Conservation (phyloP, 2,797 vertebrate species). For the Lophius americanus region DNA sequence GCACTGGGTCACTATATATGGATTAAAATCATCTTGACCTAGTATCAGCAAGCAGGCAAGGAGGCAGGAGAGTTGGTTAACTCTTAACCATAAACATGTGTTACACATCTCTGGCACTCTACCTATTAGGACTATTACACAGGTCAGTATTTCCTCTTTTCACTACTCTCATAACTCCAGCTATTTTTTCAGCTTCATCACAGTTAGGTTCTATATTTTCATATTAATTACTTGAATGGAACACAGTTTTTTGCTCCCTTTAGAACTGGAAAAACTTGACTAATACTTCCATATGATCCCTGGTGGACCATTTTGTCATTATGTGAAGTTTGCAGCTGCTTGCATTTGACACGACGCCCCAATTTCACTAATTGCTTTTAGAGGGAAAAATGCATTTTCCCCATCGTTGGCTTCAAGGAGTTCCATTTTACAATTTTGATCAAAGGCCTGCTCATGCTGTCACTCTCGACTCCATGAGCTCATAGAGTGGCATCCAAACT, state of each 20-base stretch:
- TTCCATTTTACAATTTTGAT: constrained; percentile 63
- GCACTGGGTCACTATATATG: constrained; percentile 24
- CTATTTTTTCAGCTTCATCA: not conserved
- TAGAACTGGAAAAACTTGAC: constrained; percentile 35
- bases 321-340: constrained; percentile 46
- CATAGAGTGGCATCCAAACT: constrained; percentile 64
- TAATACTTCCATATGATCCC: constrained; percentile 40
- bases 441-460: constrained; percentile 59
- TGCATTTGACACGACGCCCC: constrained; percentile 57
- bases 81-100: constrained; percentile 54
- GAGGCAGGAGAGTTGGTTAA: constrained; percentile 21
- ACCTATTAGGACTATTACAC: constrained; percentile 4
- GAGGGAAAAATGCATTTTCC: constrained; percentile 56
- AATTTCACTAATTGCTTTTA: constrained; percentile 61
- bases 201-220: not conserved
- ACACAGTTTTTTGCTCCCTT: constrained; percentile 14
- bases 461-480: constrained; percentile 62
- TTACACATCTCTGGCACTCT: constrained; percentile 25
- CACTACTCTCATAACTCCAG: constrained; percentile 6
- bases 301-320: constrained; percentile 39
- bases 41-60: constrained; percentile 30
- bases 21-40: constrained; percentile 43
- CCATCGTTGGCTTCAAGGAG: constrained; percentile 63
- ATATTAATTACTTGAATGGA: constrained; percentile 27
- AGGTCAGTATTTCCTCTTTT: constrained; percentile 32